Percentiles rank a stretch among this genome's conserved stretches.
Conservation (phyloP, 1,140 invertebrate species). For the Sitophilus oryzae region DNA sequence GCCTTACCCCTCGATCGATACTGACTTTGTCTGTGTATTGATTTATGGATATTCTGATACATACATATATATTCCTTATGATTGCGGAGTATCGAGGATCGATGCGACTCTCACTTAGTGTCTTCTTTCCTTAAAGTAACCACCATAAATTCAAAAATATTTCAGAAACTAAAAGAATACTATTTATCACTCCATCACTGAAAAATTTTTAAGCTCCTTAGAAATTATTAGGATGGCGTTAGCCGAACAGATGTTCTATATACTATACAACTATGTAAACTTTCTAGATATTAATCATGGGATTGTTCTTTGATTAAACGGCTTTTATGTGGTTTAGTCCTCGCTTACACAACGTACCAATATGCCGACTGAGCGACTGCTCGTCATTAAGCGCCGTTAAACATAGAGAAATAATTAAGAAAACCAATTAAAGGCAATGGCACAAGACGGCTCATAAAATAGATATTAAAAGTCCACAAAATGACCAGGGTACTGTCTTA, state of each 20-base stretch:
- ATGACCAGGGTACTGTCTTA: conserved; percentile 9
- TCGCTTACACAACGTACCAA: background rate
- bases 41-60: no score
- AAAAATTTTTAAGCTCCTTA: background rate
- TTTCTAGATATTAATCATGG: background rate
- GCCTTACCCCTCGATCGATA: no score
- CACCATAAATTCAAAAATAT: no score
- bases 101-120: no score
- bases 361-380: background rate
- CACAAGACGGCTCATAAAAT: conserved; percentile 4
- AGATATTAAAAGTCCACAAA: conserved; percentile 18
- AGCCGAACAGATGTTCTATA: background rate
- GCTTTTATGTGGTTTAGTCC: background rate
- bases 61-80: no score
- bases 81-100: no score
- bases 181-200: no score
- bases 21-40: no score
- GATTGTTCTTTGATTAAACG: background rate
- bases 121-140: no score
- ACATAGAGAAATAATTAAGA: conserved; percentile 15
- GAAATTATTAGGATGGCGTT: background rate
- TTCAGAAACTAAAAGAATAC: no score
- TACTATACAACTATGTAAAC: background rate
- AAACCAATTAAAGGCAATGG: conserved; percentile 12
- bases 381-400: background rate